Percentiles rank a stretch among this genome's conserved stretches.
These are phyloP conservation scores for Gorsachius goisagi DNA, from an alignment of 2,113 vertebrate genomes.

Conservation along the genomic window DNA sequence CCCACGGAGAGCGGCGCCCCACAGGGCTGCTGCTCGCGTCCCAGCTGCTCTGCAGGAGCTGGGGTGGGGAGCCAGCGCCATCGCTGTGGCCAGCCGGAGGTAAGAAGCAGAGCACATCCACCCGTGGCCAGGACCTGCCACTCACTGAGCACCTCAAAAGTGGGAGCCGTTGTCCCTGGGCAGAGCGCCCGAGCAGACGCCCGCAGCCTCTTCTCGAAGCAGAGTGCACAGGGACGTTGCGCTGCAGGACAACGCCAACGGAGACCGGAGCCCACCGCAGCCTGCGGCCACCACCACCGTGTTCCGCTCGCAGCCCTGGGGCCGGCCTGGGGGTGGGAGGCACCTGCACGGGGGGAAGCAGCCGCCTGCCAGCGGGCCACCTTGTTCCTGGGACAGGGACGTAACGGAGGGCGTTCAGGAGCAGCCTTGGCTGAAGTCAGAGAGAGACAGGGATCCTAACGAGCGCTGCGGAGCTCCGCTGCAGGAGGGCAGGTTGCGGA, in stretches of 20 bases:
- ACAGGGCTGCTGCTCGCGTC: background rate
- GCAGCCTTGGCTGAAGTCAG: background rate
- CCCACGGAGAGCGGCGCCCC: background rate
- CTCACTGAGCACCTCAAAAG: background rate
- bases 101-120: background rate
- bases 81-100: background rate
- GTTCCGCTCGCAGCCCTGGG: background rate
- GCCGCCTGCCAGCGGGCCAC: too few relatives aligned
- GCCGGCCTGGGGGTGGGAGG: fast-evolving
- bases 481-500: background rate
- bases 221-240: fast-evolving
- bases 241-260: background rate
- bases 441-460: background rate
- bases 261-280: fast-evolving
- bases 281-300: fast-evolving
- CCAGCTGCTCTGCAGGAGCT: background rate
- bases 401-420: fast-evolving
- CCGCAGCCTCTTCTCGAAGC: background rate
- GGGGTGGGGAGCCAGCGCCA: background rate
- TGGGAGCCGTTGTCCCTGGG: fast-evolving
- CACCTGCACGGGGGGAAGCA: background rate
- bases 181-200: fast-evolving
- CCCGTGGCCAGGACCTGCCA: background rate
- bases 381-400: background rate
- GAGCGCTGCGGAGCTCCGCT: fast-evolving